These are phyloP conservation scores for Gibbula magus DNA, from an alignment of 2,888 invertebrate genomes.

Conservation along the genomic window DNA sequence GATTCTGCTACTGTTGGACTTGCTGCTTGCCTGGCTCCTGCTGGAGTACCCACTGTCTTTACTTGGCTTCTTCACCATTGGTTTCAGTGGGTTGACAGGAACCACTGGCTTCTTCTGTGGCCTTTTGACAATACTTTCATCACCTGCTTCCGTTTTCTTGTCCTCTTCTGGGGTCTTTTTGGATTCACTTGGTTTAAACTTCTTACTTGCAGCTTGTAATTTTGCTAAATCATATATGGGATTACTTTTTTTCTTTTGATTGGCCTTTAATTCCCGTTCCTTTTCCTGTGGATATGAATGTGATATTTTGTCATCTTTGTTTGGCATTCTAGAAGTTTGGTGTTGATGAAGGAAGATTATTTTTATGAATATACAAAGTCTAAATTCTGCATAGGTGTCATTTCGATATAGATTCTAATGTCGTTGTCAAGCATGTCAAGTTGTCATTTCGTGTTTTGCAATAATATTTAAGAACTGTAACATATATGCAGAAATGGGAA, in stretches of 20 bases:
- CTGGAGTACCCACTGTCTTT: conserved; percentile 65
- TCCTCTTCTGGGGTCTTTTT: conserved; percentile 19
- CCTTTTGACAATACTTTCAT: neutral
- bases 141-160: conserved; percentile 19
- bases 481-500: too few relatives aligned
- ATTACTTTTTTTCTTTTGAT: conserved; percentile 50
- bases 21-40: conserved; percentile 51
- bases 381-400: too few relatives aligned
- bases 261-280: conserved; percentile 59
- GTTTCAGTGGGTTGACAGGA: conserved; percentile 48
- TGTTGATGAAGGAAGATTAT: too few relatives aligned
- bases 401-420: too few relatives aligned
- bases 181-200: neutral
- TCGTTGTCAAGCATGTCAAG: too few relatives aligned
- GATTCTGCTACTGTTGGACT: conserved; percentile 24
- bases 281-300: conserved; percentile 52
- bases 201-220: conserved; percentile 28
- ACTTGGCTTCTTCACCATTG: conserved; percentile 62
- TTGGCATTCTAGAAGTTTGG: too few relatives aligned
- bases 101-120: conserved; percentile 24
- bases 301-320: too few relatives aligned
- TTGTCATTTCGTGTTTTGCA: too few relatives aligned
- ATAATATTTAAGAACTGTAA: too few relatives aligned
- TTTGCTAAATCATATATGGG: conserved; percentile 41
- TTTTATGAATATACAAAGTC: too few relatives aligned